Conservation (phyloP, 1,140 invertebrate species). For the Lethrus apterus region DNA sequence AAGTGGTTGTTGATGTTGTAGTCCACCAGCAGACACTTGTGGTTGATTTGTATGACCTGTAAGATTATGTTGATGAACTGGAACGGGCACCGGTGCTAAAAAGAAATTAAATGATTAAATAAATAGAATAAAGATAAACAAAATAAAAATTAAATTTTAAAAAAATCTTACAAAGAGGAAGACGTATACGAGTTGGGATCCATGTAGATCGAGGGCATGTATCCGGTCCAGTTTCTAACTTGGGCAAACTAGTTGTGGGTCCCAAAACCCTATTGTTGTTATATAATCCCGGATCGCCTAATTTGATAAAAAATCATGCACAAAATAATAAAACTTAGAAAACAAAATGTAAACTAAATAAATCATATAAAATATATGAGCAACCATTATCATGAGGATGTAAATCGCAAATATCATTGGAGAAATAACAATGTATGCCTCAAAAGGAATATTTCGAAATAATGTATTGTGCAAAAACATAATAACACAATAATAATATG, state of each 20-base stretch:
- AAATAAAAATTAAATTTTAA: constrained; percentile 43
- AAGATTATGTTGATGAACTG: constrained; percentile 23
- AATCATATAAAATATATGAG: no score
- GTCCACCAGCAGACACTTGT: constrained; percentile 15
- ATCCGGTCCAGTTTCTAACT: constrained; percentile 46
- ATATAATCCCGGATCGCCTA: constrained; percentile 44
- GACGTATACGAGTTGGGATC: constrained; percentile 50
- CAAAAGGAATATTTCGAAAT: no score
- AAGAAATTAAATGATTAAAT: no score
- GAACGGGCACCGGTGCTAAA: constrained; percentile 39
- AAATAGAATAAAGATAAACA: constrained; percentile 7
- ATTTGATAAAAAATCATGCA: constrained; percentile 35
- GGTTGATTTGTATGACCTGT: constrained; percentile 16
- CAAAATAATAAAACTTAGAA: constrained; percentile 24
- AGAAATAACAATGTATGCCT: no score
- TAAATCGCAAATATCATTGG: no score
- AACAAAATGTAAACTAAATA: constrained; percentile 27
- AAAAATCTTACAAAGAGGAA: constrained; percentile 55
- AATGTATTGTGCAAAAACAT: no score
- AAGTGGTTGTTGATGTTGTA: constrained; percentile 20
- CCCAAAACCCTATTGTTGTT: constrained; percentile 42
- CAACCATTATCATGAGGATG: no score
- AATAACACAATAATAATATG: no score
- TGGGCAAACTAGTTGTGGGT: constrained; percentile 43
- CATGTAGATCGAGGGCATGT: constrained; percentile 45